These are phyloP conservation scores for Cybosia mesomella DNA, from an alignment of 2,888 invertebrate genomes.

Conservation along the genomic window DNA sequence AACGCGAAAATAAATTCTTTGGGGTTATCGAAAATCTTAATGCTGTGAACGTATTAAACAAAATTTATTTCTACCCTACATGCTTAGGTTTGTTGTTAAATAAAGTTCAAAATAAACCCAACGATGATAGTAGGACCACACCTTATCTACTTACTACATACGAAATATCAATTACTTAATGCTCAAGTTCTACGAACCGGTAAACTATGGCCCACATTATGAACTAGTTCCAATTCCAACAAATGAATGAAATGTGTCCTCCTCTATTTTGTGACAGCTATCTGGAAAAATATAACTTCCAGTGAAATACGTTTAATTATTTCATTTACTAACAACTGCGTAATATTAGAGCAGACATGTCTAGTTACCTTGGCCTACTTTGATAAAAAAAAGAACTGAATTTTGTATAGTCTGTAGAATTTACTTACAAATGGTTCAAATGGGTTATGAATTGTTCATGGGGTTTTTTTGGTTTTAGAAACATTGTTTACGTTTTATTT, in stretches of 20 bases:
- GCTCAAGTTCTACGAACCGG: background rate
- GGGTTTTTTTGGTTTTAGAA: background rate
- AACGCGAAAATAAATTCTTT: too few species aligned
- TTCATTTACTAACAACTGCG: constrained; percentile 11
- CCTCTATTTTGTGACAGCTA: constrained; percentile 9
- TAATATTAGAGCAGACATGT: constrained; percentile 9
- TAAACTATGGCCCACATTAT: background rate
- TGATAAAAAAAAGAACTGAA: constrained; percentile 17
- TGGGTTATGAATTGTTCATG: background rate
- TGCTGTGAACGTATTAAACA: too few species aligned
- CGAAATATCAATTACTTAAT: constrained; percentile 2
- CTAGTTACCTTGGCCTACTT: constrained; percentile 20
- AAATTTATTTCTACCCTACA: too few species aligned
- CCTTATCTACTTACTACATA: background rate
- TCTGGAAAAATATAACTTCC: constrained; percentile 1
- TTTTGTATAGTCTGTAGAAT: constrained; percentile 13
- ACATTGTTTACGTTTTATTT: constrained; percentile 7
- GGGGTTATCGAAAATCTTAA: too few species aligned
- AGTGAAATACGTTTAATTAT: constrained; percentile 12
- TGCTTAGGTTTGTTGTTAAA: background rate
- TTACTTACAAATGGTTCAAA: constrained; percentile 11
- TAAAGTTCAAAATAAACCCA: background rate
- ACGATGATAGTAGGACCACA: background rate
- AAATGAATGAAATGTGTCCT: constrained; percentile 8
- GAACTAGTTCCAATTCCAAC: constrained; percentile 10